phyloP scores from a whole-genome alignment of 2,797 vertebrate species.

The Rhyacichthys aspro region DNA sequence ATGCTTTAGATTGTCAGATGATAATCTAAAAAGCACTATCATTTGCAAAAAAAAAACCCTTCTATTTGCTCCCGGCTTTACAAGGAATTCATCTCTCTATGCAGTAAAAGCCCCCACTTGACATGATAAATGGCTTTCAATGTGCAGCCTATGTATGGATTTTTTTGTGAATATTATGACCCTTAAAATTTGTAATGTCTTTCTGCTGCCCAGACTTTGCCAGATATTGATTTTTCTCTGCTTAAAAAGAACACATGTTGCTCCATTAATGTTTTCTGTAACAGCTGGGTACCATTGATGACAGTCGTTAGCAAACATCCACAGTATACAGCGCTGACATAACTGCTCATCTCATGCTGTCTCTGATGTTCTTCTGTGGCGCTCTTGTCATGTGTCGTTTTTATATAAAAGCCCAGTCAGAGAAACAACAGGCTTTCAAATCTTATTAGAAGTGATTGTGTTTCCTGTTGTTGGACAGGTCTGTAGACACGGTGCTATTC shows the following conservation, averaged over 20 bases:
- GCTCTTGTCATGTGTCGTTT: conserved; percentile 42
- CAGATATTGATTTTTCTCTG: neutral
- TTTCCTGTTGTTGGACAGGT: conserved; percentile 34
- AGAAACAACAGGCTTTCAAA: conserved; percentile 42
- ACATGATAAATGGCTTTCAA: neutral
- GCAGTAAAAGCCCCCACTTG: neutral
- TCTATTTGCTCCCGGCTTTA: conserved; percentile 6
- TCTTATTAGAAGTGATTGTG: conserved; percentile 39
- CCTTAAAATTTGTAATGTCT: neutral
- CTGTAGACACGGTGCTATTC: conserved; percentile 25
- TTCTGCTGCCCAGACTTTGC: neutral
- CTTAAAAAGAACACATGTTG: conserved; percentile 11
- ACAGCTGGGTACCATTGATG: neutral
- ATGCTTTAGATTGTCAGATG: conserved; percentile 11
- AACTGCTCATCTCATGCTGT: conserved; percentile 39
- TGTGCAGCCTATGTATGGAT: neutral
- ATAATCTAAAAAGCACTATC: conserved; percentile 5
- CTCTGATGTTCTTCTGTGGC: conserved; percentile 37
- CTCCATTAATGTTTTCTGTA: conserved; percentile 15
- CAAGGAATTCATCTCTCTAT: neutral
- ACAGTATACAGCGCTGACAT: conserved; percentile 26
- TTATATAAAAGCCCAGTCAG: conserved; percentile 50
- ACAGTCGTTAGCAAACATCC: conserved; percentile 13
- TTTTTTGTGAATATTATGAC: neutral
- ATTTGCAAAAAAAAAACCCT: conserved; percentile 9